A percentile compares a stretch with the other conserved stretches of the same genome.
phyloP scores from a whole-genome alignment of 2,113 vertebrate genomes.

The Tychaedon coryphoeus region DNA sequence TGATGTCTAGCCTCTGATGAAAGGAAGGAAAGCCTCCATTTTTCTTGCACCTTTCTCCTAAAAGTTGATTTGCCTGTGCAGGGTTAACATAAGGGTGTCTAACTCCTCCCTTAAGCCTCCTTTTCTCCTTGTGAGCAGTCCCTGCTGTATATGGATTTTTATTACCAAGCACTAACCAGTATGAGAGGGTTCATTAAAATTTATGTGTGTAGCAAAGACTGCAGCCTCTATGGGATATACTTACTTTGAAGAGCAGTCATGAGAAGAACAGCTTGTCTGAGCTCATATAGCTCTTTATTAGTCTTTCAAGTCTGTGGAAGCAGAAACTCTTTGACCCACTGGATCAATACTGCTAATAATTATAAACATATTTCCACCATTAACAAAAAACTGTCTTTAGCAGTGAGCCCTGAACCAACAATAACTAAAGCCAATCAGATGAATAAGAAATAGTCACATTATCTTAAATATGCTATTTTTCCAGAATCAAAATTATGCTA shows the following conservation, averaged over 20 bases:
- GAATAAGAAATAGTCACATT: background rate
- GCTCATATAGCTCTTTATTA: background rate
- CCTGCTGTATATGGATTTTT: background rate
- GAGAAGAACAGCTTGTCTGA: background rate
- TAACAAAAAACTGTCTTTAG: background rate
- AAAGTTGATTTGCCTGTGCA: background rate
- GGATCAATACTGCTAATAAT: background rate
- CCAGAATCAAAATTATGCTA: background rate
- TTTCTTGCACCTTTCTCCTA: background rate
- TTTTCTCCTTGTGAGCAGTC: background rate
- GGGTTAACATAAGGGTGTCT: background rate
- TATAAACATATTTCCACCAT: background rate
- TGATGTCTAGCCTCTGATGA: background rate
- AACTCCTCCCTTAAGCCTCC: background rate
- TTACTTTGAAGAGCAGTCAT: background rate
- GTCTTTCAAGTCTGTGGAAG: background rate
- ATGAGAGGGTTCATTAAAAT: background rate
- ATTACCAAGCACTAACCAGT: background rate
- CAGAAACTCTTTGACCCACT: background rate
- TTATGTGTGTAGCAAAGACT: background rate
- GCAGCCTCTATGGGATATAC: background rate
- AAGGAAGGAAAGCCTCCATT: background rate
- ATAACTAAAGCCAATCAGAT: background rate
- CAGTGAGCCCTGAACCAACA: background rate
- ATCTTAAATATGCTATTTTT: background rate